These are phyloP conservation scores for Clepsis dumicolana DNA, from an alignment of 2,888 invertebrate species.

Conservation along the genomic window DNA sequence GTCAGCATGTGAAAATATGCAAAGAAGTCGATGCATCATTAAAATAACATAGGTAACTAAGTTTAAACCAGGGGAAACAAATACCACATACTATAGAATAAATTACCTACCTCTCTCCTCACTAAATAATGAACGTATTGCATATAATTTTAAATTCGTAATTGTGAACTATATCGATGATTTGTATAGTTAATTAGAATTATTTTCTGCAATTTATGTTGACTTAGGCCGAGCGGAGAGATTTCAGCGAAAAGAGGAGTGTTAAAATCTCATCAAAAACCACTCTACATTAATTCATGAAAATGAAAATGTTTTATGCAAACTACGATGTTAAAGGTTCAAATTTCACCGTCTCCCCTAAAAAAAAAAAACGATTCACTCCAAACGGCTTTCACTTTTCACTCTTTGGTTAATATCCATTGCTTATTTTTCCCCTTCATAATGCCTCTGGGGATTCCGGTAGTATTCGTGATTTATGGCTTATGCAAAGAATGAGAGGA, in stretches of 20 bases:
- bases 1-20: too few relatives aligned
- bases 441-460: constrained; percentile 75
- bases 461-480: constrained; percentile 78
- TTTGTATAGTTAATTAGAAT: background rate
- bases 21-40: too few relatives aligned
- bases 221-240: background rate
- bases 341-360: constrained; percentile 12
- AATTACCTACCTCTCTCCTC: too few relatives aligned
- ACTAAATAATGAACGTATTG: too few relatives aligned
- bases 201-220: background rate
- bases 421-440: constrained; percentile 78
- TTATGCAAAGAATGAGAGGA: constrained; percentile 83
- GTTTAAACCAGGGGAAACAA: too few relatives aligned
- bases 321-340: constrained; percentile 22
- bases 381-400: constrained; percentile 45
- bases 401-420: constrained; percentile 76
- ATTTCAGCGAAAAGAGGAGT: constrained; percentile 1
- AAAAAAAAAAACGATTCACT: constrained; percentile 39
- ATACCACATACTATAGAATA: too few relatives aligned
- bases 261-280: constrained; percentile 21
- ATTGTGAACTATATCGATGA: background rate
- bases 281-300: constrained; percentile 26
- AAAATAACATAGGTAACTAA: too few relatives aligned
- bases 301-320: constrained; percentile 20
- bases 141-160: background rate